Percentiles rank a stretch among this genome's conserved stretches.
Conservation (phyloP, 2,888 invertebrate species). For the Phyllotreta cruciferae region DNA sequence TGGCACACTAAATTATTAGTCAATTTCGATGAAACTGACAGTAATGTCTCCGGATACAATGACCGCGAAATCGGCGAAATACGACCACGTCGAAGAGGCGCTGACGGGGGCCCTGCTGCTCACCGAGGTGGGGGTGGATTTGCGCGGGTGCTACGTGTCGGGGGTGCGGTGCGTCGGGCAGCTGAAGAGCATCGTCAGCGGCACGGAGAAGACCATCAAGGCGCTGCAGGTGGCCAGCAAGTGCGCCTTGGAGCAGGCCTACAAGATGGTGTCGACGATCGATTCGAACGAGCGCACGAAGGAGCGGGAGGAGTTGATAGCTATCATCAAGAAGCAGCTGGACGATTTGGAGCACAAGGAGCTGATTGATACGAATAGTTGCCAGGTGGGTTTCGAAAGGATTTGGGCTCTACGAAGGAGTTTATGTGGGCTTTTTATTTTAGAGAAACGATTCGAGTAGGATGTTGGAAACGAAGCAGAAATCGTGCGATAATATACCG, state of each 20-base stretch:
- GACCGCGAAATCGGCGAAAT: slow-evolving; percentile 14
- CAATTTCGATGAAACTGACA: slow-evolving; percentile 23
- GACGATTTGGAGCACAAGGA: slow-evolving; percentile 15
- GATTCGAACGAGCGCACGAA: slow-evolving; percentile 25
- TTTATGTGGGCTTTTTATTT: slow-evolving; percentile 32
- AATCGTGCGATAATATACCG: slow-evolving; percentile 42
- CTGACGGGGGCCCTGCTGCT: slow-evolving; percentile 50
- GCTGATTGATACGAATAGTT: not conserved
- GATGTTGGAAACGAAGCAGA: slow-evolving; percentile 39
- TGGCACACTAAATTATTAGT: slow-evolving; percentile 12
- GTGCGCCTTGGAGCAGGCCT: slow-evolving; percentile 54
- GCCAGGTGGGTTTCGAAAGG: slow-evolving; percentile 12
- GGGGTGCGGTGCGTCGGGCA: slow-evolving; percentile 59
- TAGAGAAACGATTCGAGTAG: slow-evolving; percentile 55
- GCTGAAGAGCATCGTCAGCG: slow-evolving; percentile 54
- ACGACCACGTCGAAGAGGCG: slow-evolving; percentile 6
- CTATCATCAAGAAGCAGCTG: slow-evolving; percentile 17
- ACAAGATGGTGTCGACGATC: slow-evolving; percentile 50
- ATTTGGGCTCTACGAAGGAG: not conserved
- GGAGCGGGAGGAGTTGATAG: slow-evolving; percentile 23
- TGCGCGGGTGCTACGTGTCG: slow-evolving; percentile 55
- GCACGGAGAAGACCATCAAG: slow-evolving; percentile 55
- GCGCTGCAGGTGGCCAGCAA: slow-evolving; percentile 55
- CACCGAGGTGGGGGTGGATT: slow-evolving; percentile 59
- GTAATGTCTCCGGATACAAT: slow-evolving; percentile 23